Conservation (phyloP, 2,797 vertebrate genomes). For the Rhinogobio ventralis region DNA sequence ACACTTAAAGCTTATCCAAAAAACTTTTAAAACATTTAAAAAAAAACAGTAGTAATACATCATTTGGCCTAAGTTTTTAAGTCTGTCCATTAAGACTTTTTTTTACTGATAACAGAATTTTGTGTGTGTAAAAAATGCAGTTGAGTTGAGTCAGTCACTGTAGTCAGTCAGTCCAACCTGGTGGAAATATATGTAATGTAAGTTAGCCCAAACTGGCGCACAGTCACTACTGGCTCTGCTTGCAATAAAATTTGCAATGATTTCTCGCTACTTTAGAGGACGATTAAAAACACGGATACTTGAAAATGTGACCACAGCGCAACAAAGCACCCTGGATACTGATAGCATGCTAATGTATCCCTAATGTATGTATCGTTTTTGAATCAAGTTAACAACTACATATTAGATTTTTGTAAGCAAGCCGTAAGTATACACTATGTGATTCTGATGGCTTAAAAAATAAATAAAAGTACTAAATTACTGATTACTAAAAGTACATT, state of each 20-base stretch:
- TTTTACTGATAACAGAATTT: background rate
- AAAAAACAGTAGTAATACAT: background rate
- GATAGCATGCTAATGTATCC: conserved; percentile 38
- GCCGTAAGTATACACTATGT: background rate
- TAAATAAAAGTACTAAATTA: conserved; percentile 10
- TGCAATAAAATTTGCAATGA: conserved; percentile 40
- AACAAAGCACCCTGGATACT: conserved; percentile 38
- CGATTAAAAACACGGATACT: conserved; percentile 54
- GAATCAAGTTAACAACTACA: conserved; percentile 34
- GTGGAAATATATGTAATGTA: conserved; percentile 33
- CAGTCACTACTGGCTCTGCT: conserved; percentile 30
- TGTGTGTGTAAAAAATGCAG: background rate
- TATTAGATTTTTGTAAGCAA: conserved; percentile 29
- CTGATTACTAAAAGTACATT: conserved; percentile 6
- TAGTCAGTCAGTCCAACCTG: conserved; percentile 27
- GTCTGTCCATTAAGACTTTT: background rate
- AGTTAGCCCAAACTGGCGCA: conserved; percentile 38
- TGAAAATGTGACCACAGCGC: conserved; percentile 44
- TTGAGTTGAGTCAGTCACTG: background rate
- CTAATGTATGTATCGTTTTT: conserved; percentile 39
- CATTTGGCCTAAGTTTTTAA: background rate
- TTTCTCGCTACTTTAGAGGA: conserved; percentile 44
- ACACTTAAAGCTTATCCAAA: background rate
- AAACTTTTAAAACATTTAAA: background rate
- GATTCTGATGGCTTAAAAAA: conserved; percentile 4